These are phyloP conservation scores for Pogonophryne albipinna DNA, from an alignment of 2,797 vertebrate species.

Conservation along the genomic window DNA sequence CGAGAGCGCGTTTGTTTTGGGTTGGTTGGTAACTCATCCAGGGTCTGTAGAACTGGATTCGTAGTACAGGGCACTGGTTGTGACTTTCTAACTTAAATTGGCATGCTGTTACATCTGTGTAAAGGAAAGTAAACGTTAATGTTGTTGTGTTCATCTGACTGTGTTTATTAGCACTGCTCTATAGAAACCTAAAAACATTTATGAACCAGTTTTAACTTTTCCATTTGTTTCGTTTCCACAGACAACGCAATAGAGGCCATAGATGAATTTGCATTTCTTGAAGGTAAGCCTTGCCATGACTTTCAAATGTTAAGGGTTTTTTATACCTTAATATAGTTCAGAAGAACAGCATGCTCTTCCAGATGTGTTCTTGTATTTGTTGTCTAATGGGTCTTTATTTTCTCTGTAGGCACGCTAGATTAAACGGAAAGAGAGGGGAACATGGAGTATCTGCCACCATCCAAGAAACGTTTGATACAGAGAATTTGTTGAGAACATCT, in stretches of 20 bases:
- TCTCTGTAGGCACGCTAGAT: conserved; percentile 80
- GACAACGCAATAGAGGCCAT: conserved; percentile 97
- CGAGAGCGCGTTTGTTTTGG: no score
- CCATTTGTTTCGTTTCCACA: conserved; percentile 65
- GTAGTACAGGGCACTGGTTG: no score
- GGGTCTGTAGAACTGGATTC: no score
- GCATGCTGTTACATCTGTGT: no score
- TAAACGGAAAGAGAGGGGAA: conserved; percentile 51
- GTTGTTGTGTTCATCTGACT: not conserved
- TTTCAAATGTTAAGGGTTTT: not conserved
- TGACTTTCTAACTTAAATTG: no score
- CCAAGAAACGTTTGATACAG: conserved; percentile 17
- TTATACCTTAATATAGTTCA: not conserved
- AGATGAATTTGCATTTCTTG: conserved; percentile 98
- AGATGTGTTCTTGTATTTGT: not conserved
- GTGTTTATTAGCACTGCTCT: not conserved
- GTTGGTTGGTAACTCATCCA: no score
- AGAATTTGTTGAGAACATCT: conserved; percentile 26
- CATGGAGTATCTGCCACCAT: conserved; percentile 31
- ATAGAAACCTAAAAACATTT: not conserved
- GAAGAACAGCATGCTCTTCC: no score
- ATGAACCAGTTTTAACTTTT: conserved; percentile 4
- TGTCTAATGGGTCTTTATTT: conserved; percentile 1
- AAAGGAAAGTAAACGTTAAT: no score
- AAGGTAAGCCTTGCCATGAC: conserved; percentile 86